Base-by-base conservation (phyloP, 2,797 vertebrate genomes). In the Microctenopoma steveboyesi region DNA sequence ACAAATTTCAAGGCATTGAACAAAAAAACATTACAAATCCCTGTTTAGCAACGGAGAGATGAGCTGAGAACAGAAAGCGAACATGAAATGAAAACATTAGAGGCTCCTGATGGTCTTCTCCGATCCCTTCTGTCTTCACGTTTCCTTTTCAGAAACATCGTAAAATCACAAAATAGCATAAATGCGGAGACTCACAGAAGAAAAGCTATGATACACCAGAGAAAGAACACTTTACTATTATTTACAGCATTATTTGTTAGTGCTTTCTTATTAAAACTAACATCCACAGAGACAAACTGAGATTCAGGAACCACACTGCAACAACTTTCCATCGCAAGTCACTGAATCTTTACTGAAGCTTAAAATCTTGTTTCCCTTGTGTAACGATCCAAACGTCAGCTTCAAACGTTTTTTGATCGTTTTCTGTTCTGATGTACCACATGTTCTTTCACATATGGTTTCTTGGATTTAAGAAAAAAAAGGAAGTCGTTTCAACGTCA, bases 1-100 rank as follows among this genome's bases (percentile, higher is more conserved):
- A 90, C 88, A 89, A 86, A 86, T 83, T 93, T 92, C 92, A 94
- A 94, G 94, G 93, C 94, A 91, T 89, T 88, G 82, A 89, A 89
- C 83, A 90, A 78, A 91, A 71, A 22, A 86, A 86, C 66, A 78
- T 80, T 82, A 91, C 40, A 92, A 88, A 93, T 95, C 94, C 94
- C 93, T 92, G 81, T 83, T 86, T 88, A 71, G 88, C 65, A 66
- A 83, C 73, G 68, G 78, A 84, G 77, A 86, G 67, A 82, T 71
- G 61, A 86, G 54, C 74, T 14, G 59, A 85, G 74, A 78, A 79
- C 72, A 82, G 49, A 85, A 78, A 74, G 28, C 30, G 46, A 33
- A 71, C 73, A 0, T 52, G 47, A 64, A 3, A 53, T 68, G 35
- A 33, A 53, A 76, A 64, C 2, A 9, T 49, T 3, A 60, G 40